Base-by-base conservation (phyloP, 2,797 vertebrate species). In the Botia kubotai region DNA sequence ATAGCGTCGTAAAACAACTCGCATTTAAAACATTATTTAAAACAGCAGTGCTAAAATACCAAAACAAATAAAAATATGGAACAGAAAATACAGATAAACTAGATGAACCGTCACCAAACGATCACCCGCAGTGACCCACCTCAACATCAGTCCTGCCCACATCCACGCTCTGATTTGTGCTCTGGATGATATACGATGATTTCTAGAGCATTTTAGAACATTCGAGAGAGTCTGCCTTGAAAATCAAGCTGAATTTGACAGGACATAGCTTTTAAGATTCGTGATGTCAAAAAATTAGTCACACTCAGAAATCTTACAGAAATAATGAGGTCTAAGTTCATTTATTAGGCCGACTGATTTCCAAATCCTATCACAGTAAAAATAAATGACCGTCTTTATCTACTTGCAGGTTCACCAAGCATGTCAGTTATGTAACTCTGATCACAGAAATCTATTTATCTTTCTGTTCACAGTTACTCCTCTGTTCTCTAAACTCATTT, bases 351-450 rank as follows among this genome's bases (percentile, higher is more conserved):
- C 1, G 29, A 52, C 74, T 79, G 83, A 69, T 83, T 85, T 83
- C 77, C 73, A 80, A 86, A 71, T 68, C 50, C 52, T 4, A 66
- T 70, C 39, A 75, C 77, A 75, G 72, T 75, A n/a, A 70, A 75
- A 72, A 52, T 43, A 79, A 77, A 83, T 23, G 83, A 84, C 81
- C n/a, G 14, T 77, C 70, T 57, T 80, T 72, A 79, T 79, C 48
- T 65, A 39, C 75, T 72, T 73, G 39, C 50, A 21, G 13, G 23
- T 33, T 69, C 26, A 12, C 33, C 39, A 39, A 72, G 23, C 6
- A 53, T 67, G 43, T 80, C 77, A 52, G 67, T 68, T 23, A 36
- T 55, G 36, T 74, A 62, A n/a, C 50, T 74, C 71, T 78, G 81
- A 78, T 75, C 75, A 72, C 43, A 52, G n/a, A 52, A 76, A 72